Evolutionary conservation across 2,113 vertebrate genomes (phyloP), one percentile per base, ranked within the genome.

Genomic region (Caloenas nicobarica): DNA sequence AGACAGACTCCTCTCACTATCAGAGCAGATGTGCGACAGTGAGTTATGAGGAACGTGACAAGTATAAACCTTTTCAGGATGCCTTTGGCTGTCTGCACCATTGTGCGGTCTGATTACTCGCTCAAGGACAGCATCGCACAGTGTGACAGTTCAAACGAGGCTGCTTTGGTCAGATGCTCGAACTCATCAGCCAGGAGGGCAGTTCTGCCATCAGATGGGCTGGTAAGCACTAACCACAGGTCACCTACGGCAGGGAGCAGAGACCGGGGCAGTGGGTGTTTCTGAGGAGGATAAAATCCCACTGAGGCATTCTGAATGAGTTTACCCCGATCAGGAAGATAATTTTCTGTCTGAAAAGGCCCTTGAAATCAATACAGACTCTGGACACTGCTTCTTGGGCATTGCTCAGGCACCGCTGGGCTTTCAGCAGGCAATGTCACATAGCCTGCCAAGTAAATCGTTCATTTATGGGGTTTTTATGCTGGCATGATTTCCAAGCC

Each of bases 401-500:
- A 28, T 19, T 90, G 81, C 79, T 94, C 26, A 50, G 44, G 73
- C 48, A 90, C 68, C 3, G 4, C 44, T 76, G n/a, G 26, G 62
- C 28, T 46, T 91, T 88, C 81, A 94, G 62, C 80, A 86, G 86
- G 64, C 84, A 72, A 31, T 12, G 4, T 28, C 83, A 78, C 77
- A 31, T 44, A 84, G 60, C 29, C 80, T 79, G 70, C 86, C 81
- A 86, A 65, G 68, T 51, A 21, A 64, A 77, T 40, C 25, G 76
- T 25, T 31, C 25, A 68, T 86, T 89, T 79, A 81, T 38, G 53
- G 21, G 62, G 25, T 88, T 83, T 93, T 71, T 46, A 68, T 80
- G 80, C 91, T 89, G 85, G 60, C 61, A 25, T 92, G 28, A 86
- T 85, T 91, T 84, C 70, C 29, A 91, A 88, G 69, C 69, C 97